Conservation (phyloP, 2,113 vertebrate species). For the Mus musculus region GRCm39 chr6:55134501-55135000, state of each 20-base stretch:
- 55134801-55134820: not conserved
- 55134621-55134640: not conserved
- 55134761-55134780: not conserved
- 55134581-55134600: not conserved
- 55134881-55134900: not conserved
- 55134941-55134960: not conserved
- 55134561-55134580: not conserved
- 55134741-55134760: not conserved
- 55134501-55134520: not conserved
- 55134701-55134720: not conserved
- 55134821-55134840: not conserved
- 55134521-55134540: not conserved
- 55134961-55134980: not conserved
- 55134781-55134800: not conserved
- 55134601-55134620: not conserved
- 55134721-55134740: not conserved
- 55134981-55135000: not conserved
- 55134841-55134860: not conserved
- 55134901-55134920: no score
- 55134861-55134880: no score
- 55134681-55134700: not conserved
- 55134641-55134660: not conserved
- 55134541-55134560: not conserved
- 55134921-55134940: not conserved
- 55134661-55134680: not conserved